Conservation (phyloP, 2,888 invertebrate species). For the Spilarctia lutea region DNA sequence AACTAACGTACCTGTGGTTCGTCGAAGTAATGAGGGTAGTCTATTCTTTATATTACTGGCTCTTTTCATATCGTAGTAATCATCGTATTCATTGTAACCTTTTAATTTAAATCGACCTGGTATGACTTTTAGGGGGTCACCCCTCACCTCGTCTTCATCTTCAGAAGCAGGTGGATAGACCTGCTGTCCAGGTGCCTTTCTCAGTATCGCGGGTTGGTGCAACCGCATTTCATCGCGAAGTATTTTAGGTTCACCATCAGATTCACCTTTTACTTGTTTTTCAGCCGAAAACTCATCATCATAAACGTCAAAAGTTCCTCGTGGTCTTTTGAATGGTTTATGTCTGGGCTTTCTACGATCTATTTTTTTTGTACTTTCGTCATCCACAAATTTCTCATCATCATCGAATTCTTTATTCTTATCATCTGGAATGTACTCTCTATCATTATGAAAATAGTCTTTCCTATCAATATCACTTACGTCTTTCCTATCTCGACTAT, state of each 20-base stretch:
- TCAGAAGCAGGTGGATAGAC: background rate
- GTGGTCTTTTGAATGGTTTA: conserved; percentile 43
- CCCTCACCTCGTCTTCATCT: conserved; percentile 28
- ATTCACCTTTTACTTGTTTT: conserved; percentile 14
- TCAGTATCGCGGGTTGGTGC: conserved; percentile 7
- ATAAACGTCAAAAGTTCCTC: conserved; percentile 32
- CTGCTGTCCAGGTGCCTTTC: background rate
- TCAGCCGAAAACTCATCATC: conserved; percentile 38
- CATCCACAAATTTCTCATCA: conserved; percentile 44
- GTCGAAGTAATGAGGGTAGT: conserved; percentile 60
- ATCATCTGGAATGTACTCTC: conserved; percentile 51
- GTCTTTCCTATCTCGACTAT: conserved; percentile 48
- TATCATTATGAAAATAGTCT: conserved; percentile 49
- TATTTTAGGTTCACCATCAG: conserved; percentile 5
- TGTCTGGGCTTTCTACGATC: conserved; percentile 68
- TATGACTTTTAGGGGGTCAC: background rate
- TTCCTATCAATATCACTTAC: conserved; percentile 51
- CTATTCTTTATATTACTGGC: conserved; percentile 67
- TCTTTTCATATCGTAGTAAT: conserved; percentile 75
- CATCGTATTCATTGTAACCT: conserved; percentile 61
- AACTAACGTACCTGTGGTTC: conserved; percentile 62
- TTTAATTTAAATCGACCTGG: conserved; percentile 27
- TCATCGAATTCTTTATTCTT: conserved; percentile 53
- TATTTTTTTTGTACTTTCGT: conserved; percentile 55
- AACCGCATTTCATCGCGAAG: conserved; percentile 1